Conservation (phyloP, 2,888 invertebrate genomes). For the Sericinus montela region DNA sequence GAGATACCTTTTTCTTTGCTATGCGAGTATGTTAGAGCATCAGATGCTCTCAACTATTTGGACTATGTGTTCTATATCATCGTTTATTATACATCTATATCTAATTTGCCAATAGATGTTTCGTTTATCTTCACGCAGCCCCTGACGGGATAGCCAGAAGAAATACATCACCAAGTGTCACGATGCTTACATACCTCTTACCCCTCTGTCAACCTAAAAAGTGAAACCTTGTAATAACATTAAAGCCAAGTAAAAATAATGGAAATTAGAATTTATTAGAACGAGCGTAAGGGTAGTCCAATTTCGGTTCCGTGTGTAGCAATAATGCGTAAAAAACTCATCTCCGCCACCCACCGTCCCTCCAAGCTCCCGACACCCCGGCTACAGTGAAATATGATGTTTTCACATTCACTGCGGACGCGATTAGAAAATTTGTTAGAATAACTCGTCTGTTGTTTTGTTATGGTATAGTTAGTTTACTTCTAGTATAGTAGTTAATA, state of each 20-base stretch:
- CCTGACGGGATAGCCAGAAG: too few relatives aligned
- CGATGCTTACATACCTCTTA: too few relatives aligned
- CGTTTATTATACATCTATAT: too few relatives aligned
- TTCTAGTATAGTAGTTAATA: slow-evolving; percentile 28
- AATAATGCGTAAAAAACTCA: slow-evolving; percentile 79
- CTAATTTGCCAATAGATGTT: too few relatives aligned
- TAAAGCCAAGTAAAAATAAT: slow-evolving; percentile 41
- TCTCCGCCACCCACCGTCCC: slow-evolving; percentile 48
- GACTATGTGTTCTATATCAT: too few relatives aligned
- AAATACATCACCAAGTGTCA: too few relatives aligned
- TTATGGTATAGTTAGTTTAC: slow-evolving; percentile 1
- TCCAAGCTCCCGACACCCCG: slow-evolving; percentile 35
- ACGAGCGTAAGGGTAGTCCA: slow-evolving; percentile 52
- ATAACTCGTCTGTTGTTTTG: slow-evolving; percentile 24
- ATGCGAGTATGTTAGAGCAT: too few relatives aligned
- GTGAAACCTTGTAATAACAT: too few relatives aligned
- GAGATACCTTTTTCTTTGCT: too few relatives aligned
- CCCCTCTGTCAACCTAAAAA: too few relatives aligned
- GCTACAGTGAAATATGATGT: slow-evolving; percentile 75
- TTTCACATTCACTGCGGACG: slow-evolving; percentile 70
- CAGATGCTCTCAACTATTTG: too few relatives aligned
- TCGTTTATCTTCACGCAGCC: too few relatives aligned
- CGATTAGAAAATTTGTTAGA: slow-evolving; percentile 75
- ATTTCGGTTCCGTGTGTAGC: slow-evolving; percentile 68
- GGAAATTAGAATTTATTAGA: slow-evolving; percentile 72